Percentiles rank a stretch among this genome's conserved stretches.
These are phyloP conservation scores for Bursaphelenchus mucronatus DNA, from an alignment of 1,140 invertebrate species.

Conservation along the genomic window DNA sequence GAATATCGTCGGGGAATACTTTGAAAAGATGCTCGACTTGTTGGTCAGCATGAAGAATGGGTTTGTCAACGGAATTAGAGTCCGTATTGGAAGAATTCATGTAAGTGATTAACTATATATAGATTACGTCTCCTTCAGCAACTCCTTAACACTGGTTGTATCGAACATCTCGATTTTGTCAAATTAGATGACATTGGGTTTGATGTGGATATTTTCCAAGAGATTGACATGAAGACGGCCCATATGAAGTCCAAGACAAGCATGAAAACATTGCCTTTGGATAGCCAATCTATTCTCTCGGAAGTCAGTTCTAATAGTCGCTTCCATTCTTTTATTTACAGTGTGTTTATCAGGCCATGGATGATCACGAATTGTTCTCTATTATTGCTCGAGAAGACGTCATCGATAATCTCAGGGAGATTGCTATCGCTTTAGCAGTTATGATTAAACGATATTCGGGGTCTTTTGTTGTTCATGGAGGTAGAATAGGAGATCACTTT, in stretches of 20 bases:
- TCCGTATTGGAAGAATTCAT: slow-evolving; percentile 86
- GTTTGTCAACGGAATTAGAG: slow-evolving; percentile 86
- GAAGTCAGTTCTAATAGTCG: neutral
- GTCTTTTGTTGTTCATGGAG: slow-evolving; percentile 46
- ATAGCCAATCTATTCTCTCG: slow-evolving; percentile 7
- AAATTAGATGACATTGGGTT: slow-evolving; percentile 55
- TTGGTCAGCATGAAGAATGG: slow-evolving; percentile 95
- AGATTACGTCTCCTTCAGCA: slow-evolving; percentile 39
- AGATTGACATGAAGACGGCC: slow-evolving; percentile 42
- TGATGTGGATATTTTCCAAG: slow-evolving; percentile 45
- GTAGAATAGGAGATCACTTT: slow-evolving; percentile 18
- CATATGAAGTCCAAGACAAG: slow-evolving; percentile 46
- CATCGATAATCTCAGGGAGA: slow-evolving; percentile 37
- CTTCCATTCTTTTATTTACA: slow-evolving; percentile 16
- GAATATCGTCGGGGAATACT: slow-evolving; percentile 84
- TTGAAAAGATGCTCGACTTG: slow-evolving; percentile 90
- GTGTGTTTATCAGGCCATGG: slow-evolving; percentile 14
- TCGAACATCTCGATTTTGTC: slow-evolving; percentile 58
- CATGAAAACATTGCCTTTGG: slow-evolving; percentile 31
- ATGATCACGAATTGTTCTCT: slow-evolving; percentile 48
- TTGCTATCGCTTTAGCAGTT: slow-evolving; percentile 55
- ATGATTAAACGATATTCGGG: slow-evolving; percentile 47
- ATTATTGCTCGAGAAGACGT: slow-evolving; percentile 51
- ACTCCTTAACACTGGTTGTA: slow-evolving; percentile 57
- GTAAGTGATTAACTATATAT: slow-evolving; percentile 66